phyloP scores from a whole-genome alignment of 2,797 vertebrate genomes.

The Leptodactylus fallax region DNA sequence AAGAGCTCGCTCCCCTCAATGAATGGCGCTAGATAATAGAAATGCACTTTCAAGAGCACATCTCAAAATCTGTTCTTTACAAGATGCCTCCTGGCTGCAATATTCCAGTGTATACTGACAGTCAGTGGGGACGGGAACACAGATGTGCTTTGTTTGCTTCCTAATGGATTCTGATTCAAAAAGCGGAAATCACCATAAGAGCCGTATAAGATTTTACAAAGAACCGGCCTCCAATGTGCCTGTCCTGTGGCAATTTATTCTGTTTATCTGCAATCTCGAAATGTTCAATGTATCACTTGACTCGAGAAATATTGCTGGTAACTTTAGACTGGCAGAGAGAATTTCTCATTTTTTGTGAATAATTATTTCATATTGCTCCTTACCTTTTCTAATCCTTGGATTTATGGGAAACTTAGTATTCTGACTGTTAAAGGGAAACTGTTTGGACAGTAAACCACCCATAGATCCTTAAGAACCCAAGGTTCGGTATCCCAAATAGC shows the following conservation, averaged over 20 bases:
- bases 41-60: conserved; percentile 74
- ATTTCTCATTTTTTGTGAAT: conserved; percentile 4
- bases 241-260: conserved; percentile 56
- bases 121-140: conserved; percentile 71
- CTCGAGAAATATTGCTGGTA: neutral
- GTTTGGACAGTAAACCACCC: too few species aligned
- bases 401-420: neutral
- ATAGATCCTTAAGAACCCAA: too few species aligned
- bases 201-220: conserved; percentile 50
- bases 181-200: conserved; percentile 53
- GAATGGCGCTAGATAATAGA: conserved; percentile 73
- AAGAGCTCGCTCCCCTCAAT: conserved; percentile 73
- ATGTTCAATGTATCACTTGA: conserved; percentile 31
- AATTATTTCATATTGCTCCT: neutral
- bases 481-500: too few species aligned
- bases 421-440: neutral
- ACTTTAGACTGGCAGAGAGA: conserved; percentile 9
- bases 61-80: conserved; percentile 74
- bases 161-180: conserved; percentile 70
- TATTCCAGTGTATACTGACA: conserved; percentile 72
- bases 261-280: conserved; percentile 32
- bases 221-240: conserved; percentile 36
- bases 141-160: conserved; percentile 74
- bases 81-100: conserved; percentile 75
- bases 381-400: neutral